Conservation (phyloP, 2,797 vertebrate species). For the Remorina albescens region DNA sequence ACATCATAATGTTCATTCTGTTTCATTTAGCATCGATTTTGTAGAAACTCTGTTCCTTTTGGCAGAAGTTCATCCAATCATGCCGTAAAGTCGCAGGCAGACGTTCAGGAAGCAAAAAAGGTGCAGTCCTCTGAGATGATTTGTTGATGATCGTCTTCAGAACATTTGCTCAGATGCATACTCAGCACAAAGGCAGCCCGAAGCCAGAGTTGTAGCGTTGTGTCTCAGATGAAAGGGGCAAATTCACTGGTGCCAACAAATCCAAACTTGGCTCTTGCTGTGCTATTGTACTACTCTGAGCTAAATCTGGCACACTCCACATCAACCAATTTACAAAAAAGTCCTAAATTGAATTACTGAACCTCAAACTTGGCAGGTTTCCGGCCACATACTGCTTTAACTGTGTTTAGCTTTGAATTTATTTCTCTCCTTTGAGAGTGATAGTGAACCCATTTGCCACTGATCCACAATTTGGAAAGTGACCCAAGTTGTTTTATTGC, state of each 20-base stretch:
- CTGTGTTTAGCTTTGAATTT: slow-evolving; percentile 64
- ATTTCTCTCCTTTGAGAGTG: slow-evolving; percentile 60
- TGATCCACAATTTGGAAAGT: slow-evolving; percentile 51
- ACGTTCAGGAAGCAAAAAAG: slow-evolving; percentile 43
- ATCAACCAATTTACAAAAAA: slow-evolving; percentile 73
- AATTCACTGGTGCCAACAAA: slow-evolving; percentile 58
- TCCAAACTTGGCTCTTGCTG: slow-evolving; percentile 65
- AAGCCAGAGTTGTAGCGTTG: slow-evolving; percentile 44
- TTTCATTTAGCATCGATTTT: neutral
- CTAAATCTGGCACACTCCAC: slow-evolving; percentile 68
- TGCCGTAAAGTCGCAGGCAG: slow-evolving; percentile 36
- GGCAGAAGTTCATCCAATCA: slow-evolving; percentile 30
- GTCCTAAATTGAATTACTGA: slow-evolving; percentile 75
- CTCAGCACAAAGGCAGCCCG: slow-evolving; percentile 60
- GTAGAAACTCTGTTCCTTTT: slow-evolving; percentile 25
- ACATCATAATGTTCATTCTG: neutral
- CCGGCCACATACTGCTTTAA: slow-evolving; percentile 55
- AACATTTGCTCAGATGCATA: slow-evolving; percentile 56
- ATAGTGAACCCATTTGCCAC: slow-evolving; percentile 54
- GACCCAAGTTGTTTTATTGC: slow-evolving; percentile 51
- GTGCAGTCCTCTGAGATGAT: slow-evolving; percentile 59
- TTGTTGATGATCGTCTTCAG: slow-evolving; percentile 54
- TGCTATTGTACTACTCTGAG: slow-evolving; percentile 63
- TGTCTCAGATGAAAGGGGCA: slow-evolving; percentile 61
- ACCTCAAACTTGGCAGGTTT: slow-evolving; percentile 66